Percentiles rank a stretch among this genome's conserved stretches.
phyloP scores from a whole-genome alignment of 2,888 invertebrate genomes.

The Zaprionus lineosus region DNA sequence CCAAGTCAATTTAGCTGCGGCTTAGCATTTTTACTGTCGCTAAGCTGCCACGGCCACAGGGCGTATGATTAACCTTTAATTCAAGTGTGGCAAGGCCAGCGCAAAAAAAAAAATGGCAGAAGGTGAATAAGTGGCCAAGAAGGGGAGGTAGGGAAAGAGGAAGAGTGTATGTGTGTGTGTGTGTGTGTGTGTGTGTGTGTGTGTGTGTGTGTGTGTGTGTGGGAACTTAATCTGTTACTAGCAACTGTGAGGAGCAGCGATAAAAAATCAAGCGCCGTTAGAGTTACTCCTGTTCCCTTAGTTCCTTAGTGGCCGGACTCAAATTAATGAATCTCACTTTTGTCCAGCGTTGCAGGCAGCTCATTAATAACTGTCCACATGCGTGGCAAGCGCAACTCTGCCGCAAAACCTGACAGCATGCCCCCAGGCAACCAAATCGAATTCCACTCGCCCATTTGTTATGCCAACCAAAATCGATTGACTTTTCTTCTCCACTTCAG shows the following conservation, averaged over 20 bases:
- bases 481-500: conserved; percentile 23
- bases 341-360: conserved; percentile 28
- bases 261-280: conserved; percentile 19
- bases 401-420: conserved; percentile 6
- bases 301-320: too few species aligned
- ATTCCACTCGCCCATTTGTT: conserved; percentile 60
- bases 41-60: conserved; percentile 52
- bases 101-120: conserved; percentile 7
- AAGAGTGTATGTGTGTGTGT: too few species aligned
- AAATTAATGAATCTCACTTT: conserved; percentile 69
- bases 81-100: conserved; percentile 35
- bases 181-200: too few species aligned
- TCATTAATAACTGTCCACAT: conserved; percentile 78
- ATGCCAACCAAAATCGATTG: conserved; percentile 62
- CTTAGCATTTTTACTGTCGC: conserved; percentile 67
- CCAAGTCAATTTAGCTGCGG: conserved; percentile 64
- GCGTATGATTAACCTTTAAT: conserved; percentile 70
- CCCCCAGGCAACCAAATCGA: conserved; percentile 14
- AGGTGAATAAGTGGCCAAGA: conserved; percentile 34
- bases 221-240: too few species aligned
- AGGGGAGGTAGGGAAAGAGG: conserved; percentile 8
- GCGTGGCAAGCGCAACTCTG: conserved; percentile 42
- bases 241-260: too few species aligned
- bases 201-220: too few species aligned
- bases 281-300: conserved; percentile 14